phyloP scores from a whole-genome alignment of 2,888 invertebrate species.

The Mayetiola destructor region DNA sequence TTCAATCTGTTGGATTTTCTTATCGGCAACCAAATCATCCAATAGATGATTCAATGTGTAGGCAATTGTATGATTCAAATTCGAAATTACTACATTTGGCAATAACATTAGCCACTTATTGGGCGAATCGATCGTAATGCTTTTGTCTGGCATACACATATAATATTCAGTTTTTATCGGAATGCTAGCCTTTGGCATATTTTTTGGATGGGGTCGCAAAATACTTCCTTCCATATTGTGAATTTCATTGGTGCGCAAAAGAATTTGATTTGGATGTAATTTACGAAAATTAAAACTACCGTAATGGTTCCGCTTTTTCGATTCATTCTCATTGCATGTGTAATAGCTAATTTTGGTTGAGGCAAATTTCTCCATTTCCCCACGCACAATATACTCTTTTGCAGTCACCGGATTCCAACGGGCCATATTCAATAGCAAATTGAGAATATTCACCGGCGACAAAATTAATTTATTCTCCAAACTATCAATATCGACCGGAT shows the following conservation, averaged over 20 bases:
- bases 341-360: not conserved
- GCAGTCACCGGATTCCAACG: not conserved
- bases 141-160: not conserved
- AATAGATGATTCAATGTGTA: not conserved
- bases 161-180: not conserved
- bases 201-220: not conserved
- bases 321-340: not conserved
- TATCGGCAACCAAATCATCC: not conserved
- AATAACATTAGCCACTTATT: not conserved
- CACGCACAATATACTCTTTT: not conserved
- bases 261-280: not conserved
- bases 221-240: not conserved
- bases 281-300: not conserved
- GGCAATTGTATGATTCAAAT: not conserved
- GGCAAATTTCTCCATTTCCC: not conserved
- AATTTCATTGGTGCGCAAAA: not conserved
- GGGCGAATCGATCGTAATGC: not conserved
- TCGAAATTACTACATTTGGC: not conserved
- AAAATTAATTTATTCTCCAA: not conserved
- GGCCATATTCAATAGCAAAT: not conserved
- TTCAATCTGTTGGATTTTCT: not conserved
- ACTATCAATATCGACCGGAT: not conserved
- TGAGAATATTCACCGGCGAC: not conserved
- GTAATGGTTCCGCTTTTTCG: not conserved
- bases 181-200: not conserved